Percentiles rank a stretch among this genome's conserved stretches.
These are phyloP conservation scores for Sula dactylatra DNA, from an alignment of 2,113 vertebrate genomes.

Conservation along the genomic window DNA sequence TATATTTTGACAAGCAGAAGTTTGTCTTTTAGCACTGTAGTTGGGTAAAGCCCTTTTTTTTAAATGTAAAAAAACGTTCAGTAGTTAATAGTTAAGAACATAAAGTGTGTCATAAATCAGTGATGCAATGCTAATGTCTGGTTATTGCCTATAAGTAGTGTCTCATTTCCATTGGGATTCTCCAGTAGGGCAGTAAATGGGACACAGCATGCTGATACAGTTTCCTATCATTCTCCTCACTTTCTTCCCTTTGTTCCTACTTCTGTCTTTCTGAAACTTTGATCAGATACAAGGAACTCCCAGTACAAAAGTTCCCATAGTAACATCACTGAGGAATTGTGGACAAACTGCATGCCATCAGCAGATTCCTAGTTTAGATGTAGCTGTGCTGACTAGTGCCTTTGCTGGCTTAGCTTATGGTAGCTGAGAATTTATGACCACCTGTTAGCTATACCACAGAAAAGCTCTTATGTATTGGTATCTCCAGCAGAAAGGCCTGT, in stretches of 20 bases:
- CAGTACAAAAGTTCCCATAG: neutral
- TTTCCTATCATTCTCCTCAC: neutral
- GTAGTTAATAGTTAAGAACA: neutral
- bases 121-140: neutral
- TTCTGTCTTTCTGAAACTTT: neutral
- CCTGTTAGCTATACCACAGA: neutral
- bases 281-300: neutral
- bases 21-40: neutral
- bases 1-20: neutral
- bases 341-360: neutral
- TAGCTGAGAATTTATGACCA: neutral
- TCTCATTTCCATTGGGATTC: neutral
- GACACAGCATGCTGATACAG: neutral
- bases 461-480: neutral
- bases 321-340: neutral
- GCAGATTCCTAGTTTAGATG: neutral
- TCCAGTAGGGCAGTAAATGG: neutral
- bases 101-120: rapidly evolving
- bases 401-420: neutral
- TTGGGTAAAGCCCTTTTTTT: neutral
- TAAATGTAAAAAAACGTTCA: neutral
- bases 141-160: neutral
- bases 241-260: neutral
- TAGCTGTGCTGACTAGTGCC: neutral
- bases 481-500: neutral